Conservation (phyloP, 2,888 invertebrate species). For the Esperia sulphurella region DNA sequence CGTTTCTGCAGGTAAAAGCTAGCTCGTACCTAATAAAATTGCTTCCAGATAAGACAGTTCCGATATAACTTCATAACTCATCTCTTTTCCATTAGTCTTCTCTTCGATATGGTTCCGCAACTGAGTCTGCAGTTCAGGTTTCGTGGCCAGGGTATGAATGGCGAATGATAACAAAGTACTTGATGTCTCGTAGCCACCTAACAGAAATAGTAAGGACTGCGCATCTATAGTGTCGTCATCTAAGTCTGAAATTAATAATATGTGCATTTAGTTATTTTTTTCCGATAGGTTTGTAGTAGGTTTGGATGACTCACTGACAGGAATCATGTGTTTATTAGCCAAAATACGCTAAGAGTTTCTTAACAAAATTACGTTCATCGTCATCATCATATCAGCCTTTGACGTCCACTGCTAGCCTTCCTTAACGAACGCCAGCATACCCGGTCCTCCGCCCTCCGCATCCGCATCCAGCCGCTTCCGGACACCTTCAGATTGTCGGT, state of each 20-base stretch:
- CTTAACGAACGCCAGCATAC: no score
- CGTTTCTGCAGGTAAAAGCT: no score
- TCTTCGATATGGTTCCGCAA: constrained; percentile 59
- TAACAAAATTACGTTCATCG: no score
- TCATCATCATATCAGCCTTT: no score
- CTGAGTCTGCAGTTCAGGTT: constrained; percentile 65
- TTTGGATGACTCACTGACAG: no score
- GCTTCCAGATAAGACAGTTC: constrained; percentile 59
- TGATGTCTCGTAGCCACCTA: constrained; percentile 81
- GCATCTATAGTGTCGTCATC: constrained; percentile 77
- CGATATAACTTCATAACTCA: constrained; percentile 54
- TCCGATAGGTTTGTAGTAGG: no score
- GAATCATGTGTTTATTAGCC: no score
- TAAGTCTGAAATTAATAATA: constrained; percentile 45
- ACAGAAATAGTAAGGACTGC: constrained; percentile 78
- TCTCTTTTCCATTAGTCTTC: constrained; percentile 53
- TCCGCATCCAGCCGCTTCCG: no score
- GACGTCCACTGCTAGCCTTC: no score
- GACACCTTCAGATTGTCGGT: no score
- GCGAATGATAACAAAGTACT: constrained; percentile 78
- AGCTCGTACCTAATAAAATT: constrained; percentile 46
- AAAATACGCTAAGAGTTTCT: no score
- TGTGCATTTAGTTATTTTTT: not conserved
- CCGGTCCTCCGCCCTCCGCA: no score
- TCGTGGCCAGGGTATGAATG: constrained; percentile 71